Conservation (phyloP, 30 jellyfish, hydroid and myxozoan genomes). For the Phacellophora camtschatica region DNA sequence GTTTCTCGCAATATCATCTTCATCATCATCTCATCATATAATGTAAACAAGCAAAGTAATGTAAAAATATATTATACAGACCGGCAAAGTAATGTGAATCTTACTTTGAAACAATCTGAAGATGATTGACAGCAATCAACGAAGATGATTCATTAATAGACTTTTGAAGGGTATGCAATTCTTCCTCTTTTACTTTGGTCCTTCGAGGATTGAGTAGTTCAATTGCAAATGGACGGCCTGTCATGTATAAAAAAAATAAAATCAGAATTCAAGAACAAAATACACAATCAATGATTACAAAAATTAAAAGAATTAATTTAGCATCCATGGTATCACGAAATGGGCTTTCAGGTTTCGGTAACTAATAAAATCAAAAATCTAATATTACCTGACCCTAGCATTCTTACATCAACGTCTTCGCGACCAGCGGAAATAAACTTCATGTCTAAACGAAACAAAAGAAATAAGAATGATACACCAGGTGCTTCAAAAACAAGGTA, state of each 20-base stretch:
- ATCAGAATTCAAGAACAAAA: too few species aligned
- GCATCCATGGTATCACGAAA: too few species aligned
- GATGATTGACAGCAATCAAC: conserved; percentile 61
- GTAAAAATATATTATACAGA: too few species aligned
- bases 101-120: conserved; percentile 55
- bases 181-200: conserved; percentile 22
- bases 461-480: too few species aligned
- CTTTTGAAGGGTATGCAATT: conserved; percentile 27
- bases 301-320: too few species aligned
- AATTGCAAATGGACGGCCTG: conserved; percentile 93
- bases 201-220: conserved; percentile 68
- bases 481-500: too few species aligned
- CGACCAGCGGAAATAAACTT: conserved; percentile 90
- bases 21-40: too few species aligned
- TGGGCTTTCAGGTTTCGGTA: too few species aligned
- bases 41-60: too few species aligned
- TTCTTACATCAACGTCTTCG: conserved; percentile 89
- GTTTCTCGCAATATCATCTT: too few species aligned
- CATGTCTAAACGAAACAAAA: conserved; percentile 43
- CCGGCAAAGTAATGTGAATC: neutral
- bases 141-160: conserved; percentile 50
- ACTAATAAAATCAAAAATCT: neutral
- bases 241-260: too few species aligned
- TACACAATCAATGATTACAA: too few species aligned
- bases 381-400: conserved; percentile 89